Conservation (phyloP, 2,113 vertebrate species). For the Anoura caudifer region DNA sequence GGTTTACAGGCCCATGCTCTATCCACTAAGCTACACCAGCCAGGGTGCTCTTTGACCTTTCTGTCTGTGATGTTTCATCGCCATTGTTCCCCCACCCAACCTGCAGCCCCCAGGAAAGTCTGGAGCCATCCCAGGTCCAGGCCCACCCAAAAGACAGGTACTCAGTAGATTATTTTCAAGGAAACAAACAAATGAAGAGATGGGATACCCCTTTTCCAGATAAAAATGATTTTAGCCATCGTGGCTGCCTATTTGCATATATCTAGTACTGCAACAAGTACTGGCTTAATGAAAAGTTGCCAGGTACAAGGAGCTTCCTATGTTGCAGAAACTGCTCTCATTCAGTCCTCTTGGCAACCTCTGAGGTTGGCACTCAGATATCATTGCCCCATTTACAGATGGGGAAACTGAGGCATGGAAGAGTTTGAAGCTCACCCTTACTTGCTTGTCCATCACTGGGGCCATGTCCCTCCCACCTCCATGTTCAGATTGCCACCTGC, state of each 20-base stretch:
- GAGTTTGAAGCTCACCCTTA: neutral
- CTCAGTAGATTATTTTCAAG: neutral
- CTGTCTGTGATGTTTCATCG: neutral
- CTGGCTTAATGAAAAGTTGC: neutral
- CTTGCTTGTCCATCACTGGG: neutral
- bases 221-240: neutral
- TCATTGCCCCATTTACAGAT: neutral
- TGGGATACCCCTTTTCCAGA: neutral
- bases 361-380: neutral
- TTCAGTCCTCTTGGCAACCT: neutral
- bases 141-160: too few species aligned
- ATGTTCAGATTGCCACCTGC: neutral
- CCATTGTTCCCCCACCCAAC: too few species aligned
- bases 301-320: accelerated
- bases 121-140: accelerated
- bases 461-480: too few species aligned
- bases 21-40: too few species aligned
- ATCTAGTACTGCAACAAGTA: accelerated
- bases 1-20: too few species aligned
- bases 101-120: neutral
- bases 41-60: neutral
- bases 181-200: neutral
- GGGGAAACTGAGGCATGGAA: neutral
- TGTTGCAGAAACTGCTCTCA: neutral
- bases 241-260: too few species aligned